Evolutionary conservation across 2,888 invertebrate species (phyloP).

Genomic region (Drosophila hamatofila): DNA sequence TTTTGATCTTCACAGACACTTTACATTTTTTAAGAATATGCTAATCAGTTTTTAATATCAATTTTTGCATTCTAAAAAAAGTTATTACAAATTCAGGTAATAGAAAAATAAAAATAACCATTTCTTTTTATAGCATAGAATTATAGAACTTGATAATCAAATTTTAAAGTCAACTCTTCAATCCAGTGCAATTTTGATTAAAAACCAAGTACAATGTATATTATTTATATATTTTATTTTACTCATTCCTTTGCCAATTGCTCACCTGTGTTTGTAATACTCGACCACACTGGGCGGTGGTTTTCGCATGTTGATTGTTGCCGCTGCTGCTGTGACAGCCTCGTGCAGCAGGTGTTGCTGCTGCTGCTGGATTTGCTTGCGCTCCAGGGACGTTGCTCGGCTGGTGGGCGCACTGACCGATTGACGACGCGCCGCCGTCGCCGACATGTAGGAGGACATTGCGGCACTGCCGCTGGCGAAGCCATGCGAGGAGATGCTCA

Average conservation of each 20-base stretch:
- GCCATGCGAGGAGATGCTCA: conserved; percentile 69
- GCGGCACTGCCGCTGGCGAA: conserved; percentile 70
- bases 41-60: too few species aligned
- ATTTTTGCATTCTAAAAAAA: too few species aligned
- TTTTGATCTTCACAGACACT: too few species aligned
- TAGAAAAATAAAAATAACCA: too few species aligned
- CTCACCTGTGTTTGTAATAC: conserved; percentile 71
- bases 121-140: too few species aligned
- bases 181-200: background rate
- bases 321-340: conserved; percentile 48
- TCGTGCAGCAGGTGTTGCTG: conserved; percentile 48
- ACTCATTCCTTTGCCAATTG: background rate
- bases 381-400: conserved; percentile 83
- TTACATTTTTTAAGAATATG: too few species aligned
- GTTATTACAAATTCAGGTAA: too few species aligned
- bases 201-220: background rate
- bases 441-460: conserved; percentile 69
- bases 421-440: conserved; percentile 69
- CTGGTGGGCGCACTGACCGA: conserved; percentile 82
- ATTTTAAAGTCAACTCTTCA: too few species aligned
- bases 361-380: conserved; percentile 75
- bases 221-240: background rate
- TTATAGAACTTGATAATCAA: too few species aligned
- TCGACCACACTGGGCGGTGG: conserved; percentile 76
- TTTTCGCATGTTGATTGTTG: conserved; percentile 74